phyloP scores from a whole-genome alignment of 2,797 vertebrate species.

The Agapornis canus region DNA sequence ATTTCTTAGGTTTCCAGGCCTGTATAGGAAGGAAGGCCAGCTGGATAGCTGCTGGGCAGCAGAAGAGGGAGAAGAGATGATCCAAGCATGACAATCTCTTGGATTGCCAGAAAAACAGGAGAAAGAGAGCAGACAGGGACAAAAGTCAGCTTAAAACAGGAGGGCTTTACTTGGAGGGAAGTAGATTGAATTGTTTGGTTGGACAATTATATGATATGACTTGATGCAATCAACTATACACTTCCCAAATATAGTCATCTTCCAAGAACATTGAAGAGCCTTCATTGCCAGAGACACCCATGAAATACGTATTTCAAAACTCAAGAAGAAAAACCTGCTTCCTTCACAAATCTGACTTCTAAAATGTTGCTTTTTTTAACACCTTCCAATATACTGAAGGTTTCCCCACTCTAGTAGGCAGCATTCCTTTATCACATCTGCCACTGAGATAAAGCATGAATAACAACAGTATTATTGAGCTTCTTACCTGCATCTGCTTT shows the following conservation, averaged over 20 bases:
- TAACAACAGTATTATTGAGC: not conserved
- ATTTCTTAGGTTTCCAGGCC: not conserved
- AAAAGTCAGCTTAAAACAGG: not conserved
- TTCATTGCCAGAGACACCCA: not conserved
- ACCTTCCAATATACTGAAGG: not conserved
- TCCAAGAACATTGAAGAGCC: not conserved
- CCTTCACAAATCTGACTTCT: not conserved
- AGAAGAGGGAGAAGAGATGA: not conserved
- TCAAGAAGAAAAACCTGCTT: not conserved
- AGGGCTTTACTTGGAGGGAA: not conserved
- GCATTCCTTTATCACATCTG: not conserved
- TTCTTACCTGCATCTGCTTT: conserved; percentile 88
- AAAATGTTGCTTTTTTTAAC: not conserved
- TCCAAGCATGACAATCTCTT: not conserved
- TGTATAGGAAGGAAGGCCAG: not conserved
- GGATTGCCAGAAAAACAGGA: not conserved
- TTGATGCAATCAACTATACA: not conserved
- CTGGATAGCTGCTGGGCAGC: not conserved
- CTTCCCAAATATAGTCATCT: not conserved
- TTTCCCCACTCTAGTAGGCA: not conserved
- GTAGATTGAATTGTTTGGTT: not conserved
- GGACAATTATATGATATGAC: not conserved
- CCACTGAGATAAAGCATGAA: not conserved
- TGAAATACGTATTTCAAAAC: not conserved
- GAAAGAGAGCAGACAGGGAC: not conserved